Conservation (phyloP, 1,140 invertebrate species). For the Amphibalanus amphitrite region DNA sequence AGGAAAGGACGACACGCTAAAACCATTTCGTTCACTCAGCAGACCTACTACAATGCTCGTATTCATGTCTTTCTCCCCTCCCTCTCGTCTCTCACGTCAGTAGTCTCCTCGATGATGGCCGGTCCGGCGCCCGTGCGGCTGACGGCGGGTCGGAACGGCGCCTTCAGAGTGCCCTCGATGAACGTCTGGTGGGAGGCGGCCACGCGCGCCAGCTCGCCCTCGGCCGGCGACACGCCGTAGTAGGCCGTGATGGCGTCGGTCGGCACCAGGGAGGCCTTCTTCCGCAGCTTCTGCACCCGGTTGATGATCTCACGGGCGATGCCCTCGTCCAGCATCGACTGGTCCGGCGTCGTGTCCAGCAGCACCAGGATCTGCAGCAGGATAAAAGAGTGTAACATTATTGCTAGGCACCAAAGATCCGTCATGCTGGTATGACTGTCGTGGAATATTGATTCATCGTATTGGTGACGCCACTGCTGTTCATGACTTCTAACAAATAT, state of each 20-base stretch:
- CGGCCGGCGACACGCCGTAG: conserved; percentile 43
- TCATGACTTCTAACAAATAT: no score
- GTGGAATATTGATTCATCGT: no score
- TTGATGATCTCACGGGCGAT: conserved; percentile 88
- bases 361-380: conserved; percentile 40
- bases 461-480: no score
- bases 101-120: neutral
- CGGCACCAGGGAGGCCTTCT: conserved; percentile 82
- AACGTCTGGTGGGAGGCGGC: conserved; percentile 49
- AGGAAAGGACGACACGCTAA: no score
- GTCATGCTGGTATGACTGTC: no score
- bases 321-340: conserved; percentile 80
- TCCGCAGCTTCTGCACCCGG: conserved; percentile 89
- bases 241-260: conserved; percentile 76
- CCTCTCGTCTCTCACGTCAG: neutral
- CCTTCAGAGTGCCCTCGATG: conserved; percentile 65
- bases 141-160: conserved; percentile 39
- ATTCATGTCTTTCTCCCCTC: no score
- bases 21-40: no score
- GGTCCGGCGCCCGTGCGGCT: no score
- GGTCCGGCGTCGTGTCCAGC: conserved; percentile 46
- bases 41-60: no score
- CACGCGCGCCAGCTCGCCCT: conserved; percentile 44
- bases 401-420: no score
- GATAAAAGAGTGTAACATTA: conserved; percentile 9